A percentile compares a stretch with the other conserved stretches of the same genome.
phyloP scores from a whole-genome alignment of 2,888 invertebrate genomes.

The Oligia latruncula region DNA sequence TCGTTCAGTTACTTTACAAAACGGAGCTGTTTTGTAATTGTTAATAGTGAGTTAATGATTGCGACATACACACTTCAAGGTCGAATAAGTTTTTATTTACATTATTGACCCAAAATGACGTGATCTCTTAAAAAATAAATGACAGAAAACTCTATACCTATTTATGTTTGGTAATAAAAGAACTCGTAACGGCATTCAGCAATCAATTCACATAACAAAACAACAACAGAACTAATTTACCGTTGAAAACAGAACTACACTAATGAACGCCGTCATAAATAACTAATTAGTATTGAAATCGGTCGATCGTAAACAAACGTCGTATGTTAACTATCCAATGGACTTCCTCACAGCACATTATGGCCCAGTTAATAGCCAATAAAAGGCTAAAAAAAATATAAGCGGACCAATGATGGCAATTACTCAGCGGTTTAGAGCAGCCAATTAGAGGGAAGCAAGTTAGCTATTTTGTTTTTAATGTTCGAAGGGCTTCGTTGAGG shows the following conservation, averaged over 20 bases:
- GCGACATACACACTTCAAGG: background rate
- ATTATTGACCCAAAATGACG: background rate
- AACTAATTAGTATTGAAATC: conserved; percentile 50
- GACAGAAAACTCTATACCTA: background rate
- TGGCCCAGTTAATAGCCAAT: conserved; percentile 53
- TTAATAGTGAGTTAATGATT: no score
- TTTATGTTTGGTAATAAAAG: background rate
- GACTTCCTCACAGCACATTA: conserved; percentile 45
- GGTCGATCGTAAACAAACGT: conserved; percentile 34
- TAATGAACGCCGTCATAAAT: conserved; percentile 36
- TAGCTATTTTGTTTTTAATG: conserved; percentile 54
- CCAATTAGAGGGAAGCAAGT: conserved; percentile 61
- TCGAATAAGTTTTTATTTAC: background rate
- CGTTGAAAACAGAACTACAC: conserved; percentile 6
- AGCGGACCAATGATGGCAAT: conserved; percentile 57
- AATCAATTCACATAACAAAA: conserved; percentile 2
- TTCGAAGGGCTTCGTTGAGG: conserved; percentile 41
- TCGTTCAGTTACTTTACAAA: no score
- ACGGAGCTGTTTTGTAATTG: no score
- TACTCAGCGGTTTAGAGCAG: conserved; percentile 56
- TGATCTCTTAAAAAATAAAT: background rate
- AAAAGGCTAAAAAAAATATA: conserved; percentile 60
- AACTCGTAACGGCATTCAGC: conserved; percentile 3
- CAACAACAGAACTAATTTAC: conserved; percentile 18
- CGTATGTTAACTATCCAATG: conserved; percentile 47